Base-by-base conservation (phyloP, 2,888 invertebrate genomes). In the Plebejus anna region DNA sequence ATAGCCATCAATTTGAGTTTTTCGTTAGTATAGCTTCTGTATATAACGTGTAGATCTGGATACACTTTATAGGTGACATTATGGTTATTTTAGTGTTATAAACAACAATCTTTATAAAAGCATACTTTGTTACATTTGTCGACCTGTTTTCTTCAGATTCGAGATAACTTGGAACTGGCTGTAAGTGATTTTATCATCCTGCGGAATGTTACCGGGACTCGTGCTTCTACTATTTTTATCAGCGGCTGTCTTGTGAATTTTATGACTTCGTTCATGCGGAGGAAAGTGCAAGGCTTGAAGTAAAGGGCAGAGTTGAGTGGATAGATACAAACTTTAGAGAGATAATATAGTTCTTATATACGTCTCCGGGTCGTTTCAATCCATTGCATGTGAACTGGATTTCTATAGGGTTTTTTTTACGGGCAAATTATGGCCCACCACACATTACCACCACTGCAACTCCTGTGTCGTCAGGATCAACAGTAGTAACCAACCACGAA, bases 231-330 rank as follows among this genome's bases (percentile, higher is more conserved):
- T 66, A 66, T 66, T 66, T 61, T 61, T 61, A 28, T 61, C 61
- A 11, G 61, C 28, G 22, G 9, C 61, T 22, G 28, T 28, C 11
- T 61, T 66, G 22, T 66, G 66, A 32, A 66, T 13, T 66, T 32
- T 66, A 32, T 28, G 32, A 32, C 13, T 36, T 66, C 66, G 32
- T 32, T 32, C 32, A 66, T 13, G 66, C 13, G 66, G 9, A 5
- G 66, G 13, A 13, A 36, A 66, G 13, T 28, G 61, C 61, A 61
- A 55, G 55, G 55, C 28, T 61, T 22, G 11, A 61, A 55, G 55
- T 61, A 61, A 61, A 28, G 61, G 61, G 61, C 61, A 61, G 61
- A 61, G 61, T 59, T 59, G 59, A 55, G 55, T 13, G 16, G 16
- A 59, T 59, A 5, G n/a, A 59, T 59, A 2, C 2, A 22, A 55